Evolutionary conservation across 2,888 invertebrate species (phyloP).

Genomic region (Callyntrura guangdongensis): DNA sequence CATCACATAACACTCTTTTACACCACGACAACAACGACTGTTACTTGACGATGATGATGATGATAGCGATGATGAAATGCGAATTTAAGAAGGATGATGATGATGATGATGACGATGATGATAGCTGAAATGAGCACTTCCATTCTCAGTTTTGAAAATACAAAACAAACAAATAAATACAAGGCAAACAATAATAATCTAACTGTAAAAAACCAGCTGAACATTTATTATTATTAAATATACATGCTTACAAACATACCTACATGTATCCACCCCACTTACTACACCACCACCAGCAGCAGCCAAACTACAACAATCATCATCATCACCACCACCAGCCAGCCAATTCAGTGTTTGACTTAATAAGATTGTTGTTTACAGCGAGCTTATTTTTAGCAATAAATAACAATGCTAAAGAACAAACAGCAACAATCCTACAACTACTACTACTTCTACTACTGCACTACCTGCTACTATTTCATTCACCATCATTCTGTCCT

Average conservation of each 20-base stretch:
- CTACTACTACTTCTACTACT: background rate
- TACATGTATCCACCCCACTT: too few relatives aligned
- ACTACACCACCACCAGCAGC: background rate
- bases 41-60: too few relatives aligned
- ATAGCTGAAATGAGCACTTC: constrained; percentile 55
- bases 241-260: too few relatives aligned
- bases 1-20: constrained; percentile 8
- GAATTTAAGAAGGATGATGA: background rate
- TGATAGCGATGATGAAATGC: constrained; percentile 3
- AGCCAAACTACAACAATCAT: constrained; percentile 24
- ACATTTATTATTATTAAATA: constrained; percentile 33
- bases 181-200: constrained; percentile 50
- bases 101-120: constrained; percentile 25
- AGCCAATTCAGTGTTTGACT: constrained; percentile 34
- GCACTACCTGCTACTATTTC: background rate
- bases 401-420: constrained; percentile 1
- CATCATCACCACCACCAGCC: constrained; percentile 11
- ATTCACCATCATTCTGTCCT: too few relatives aligned
- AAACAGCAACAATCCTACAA: background rate
- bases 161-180: constrained; percentile 55
- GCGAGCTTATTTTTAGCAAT: constrained; percentile 36
- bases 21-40: background rate
- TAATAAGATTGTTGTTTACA: constrained; percentile 41
- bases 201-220: constrained; percentile 63
- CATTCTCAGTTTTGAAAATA: constrained; percentile 56